These are phyloP conservation scores for Mythimna loreyi DNA, from an alignment of 2,888 invertebrate genomes.

Conservation along the genomic window DNA sequence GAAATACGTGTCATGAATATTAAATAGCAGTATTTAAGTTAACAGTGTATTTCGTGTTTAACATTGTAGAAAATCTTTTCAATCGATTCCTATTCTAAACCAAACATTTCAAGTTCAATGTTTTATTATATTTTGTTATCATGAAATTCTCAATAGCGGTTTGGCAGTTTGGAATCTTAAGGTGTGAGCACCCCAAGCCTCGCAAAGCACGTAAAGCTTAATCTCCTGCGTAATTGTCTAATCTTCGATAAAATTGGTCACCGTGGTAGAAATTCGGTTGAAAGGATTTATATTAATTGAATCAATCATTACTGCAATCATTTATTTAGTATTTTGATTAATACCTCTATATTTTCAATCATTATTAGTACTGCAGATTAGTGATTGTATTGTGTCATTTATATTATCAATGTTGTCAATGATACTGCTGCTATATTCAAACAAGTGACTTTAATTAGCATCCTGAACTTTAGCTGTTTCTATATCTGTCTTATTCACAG, in stretches of 20 bases:
- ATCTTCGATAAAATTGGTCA: no score
- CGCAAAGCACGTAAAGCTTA: no score
- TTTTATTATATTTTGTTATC: no score
- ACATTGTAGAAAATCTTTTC: conserved; percentile 11
- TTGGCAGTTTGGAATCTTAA: no score
- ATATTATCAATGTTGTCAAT: conserved; percentile 4
- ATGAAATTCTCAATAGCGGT: no score
- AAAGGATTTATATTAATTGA: background rate
- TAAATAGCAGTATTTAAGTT: conserved; percentile 26
- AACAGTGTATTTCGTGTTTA: background rate
- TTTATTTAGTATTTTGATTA: background rate
- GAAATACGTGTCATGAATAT: conserved; percentile 55
- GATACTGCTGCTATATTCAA: background rate
- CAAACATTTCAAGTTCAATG: background rate
- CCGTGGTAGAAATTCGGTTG: no score
- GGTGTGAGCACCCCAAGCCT: no score
- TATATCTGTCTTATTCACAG: conserved; percentile 26
- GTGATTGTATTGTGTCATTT: background rate
- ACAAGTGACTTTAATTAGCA: conserved; percentile 12
- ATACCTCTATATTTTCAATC: background rate
- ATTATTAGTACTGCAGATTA: background rate
- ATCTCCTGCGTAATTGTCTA: no score
- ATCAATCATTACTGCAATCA: background rate
- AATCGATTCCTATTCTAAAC: background rate
- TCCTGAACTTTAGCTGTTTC: conserved; percentile 20